Evolutionary conservation across 2,797 vertebrate genomes (phyloP), one percentile per base, ranked within the genome.

Genomic region (Gadopsis bispinosus): DNA sequence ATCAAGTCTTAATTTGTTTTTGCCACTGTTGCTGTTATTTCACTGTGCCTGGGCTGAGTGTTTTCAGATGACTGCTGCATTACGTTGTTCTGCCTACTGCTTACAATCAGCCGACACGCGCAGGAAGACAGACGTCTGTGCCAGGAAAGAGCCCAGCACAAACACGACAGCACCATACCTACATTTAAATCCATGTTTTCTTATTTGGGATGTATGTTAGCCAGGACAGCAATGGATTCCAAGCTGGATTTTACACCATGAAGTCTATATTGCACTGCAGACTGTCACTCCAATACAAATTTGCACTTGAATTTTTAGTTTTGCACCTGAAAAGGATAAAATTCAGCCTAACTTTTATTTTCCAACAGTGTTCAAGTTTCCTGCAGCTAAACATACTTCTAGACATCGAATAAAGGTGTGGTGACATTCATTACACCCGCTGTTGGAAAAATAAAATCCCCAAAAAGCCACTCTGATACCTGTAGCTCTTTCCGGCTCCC

Each of bases 51-150:
- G 68, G 9, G 50, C 56, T 45, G 64, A 61, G 51, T 75, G 67
- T 76, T 63, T 78, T 73, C 63, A 65, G 69, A 77, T 48, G 58
- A 73, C 78, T 63, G 69, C 82, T 77, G 83, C 75, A 59, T 76
- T 81, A 66, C 31, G 35, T 73, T 56, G 31, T 59, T 65, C 83
- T 81, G 86, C 78, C 83, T 71, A 81, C 72, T 80, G 80, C 87
- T 39, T 39, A 39, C 90, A 83, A 56, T 77, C 55, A 41, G 67
- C 65, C 78, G 64, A 87, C 72, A 79, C 59, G 83, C 45, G 20
- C 63, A 87, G 77, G 70, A 79, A 83, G 71, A 80, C 56, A 16
- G 35, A 17, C 33, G 55, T 41, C 67, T 74, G 50, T 84, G 85
- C 69, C 86, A 83, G 80, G 78, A 86, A 76, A 69, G 35, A 77